Conservation (phyloP, 2,113 vertebrate genomes). For the Xiphophorus hellerii region DNA sequence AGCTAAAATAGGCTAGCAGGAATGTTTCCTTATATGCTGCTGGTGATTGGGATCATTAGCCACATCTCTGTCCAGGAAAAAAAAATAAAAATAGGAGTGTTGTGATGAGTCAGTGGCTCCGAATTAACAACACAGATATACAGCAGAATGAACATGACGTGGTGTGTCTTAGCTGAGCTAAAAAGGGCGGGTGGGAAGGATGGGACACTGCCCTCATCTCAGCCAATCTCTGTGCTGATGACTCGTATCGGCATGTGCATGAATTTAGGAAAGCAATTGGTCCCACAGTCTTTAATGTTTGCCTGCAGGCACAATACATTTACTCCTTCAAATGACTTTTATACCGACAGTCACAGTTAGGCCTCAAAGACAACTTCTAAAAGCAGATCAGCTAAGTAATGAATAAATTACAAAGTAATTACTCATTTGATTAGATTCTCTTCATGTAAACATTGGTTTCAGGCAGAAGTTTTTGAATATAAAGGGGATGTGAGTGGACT, state of each 20-base stretch:
- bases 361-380: not conserved
- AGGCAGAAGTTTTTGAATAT: too few species aligned
- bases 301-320: slow-evolving; percentile 11
- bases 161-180: slow-evolving; percentile 32
- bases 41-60: not conserved
- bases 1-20: not conserved
- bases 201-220: slow-evolving; percentile 60
- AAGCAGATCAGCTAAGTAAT: not conserved
- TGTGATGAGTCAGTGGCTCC: not conserved
- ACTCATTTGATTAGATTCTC: too few species aligned
- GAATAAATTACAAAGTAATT: not conserved
- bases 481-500: too few species aligned
- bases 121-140: not conserved
- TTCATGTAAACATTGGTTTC: too few species aligned
- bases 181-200: slow-evolving; percentile 54
- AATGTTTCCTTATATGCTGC: slow-evolving; percentile 3
- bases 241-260: not conserved
- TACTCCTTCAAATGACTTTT: slow-evolving; percentile 27
- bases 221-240: slow-evolving; percentile 61
- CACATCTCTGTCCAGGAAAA: not conserved
- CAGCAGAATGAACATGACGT: slow-evolving; percentile 2
- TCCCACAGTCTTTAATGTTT: slow-evolving; percentile 44
- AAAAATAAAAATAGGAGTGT: not conserved
- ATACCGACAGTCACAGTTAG: not conserved
- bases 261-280: slow-evolving; percentile 37